phyloP scores from a whole-genome alignment of 2,797 vertebrate genomes.

The Rousettus madagascariensis region DNA sequence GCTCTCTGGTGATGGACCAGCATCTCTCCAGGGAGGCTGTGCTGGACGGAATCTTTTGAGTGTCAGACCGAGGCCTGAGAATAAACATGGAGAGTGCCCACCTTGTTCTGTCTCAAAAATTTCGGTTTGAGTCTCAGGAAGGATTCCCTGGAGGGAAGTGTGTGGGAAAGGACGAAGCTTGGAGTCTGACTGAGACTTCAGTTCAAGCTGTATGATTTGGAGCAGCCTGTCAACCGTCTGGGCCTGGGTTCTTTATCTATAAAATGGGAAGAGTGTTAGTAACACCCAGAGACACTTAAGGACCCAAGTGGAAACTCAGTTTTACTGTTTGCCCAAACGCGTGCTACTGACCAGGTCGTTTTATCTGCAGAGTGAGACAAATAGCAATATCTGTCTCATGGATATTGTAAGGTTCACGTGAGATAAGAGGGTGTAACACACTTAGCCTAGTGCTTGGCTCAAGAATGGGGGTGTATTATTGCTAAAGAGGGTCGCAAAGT shows the following conservation, averaged over 20 bases:
- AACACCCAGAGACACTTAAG: not conserved
- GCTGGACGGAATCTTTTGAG: not conserved
- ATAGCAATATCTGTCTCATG: not conserved
- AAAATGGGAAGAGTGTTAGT: not conserved
- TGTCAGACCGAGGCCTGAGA: not conserved
- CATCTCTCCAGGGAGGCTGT: not conserved
- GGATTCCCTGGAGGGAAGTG: not conserved
- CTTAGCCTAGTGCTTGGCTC: not conserved
- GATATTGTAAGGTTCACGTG: not conserved
- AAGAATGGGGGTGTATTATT: not conserved
- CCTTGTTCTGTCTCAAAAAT: not conserved
- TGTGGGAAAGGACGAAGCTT: not conserved
- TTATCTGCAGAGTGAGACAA: not conserved
- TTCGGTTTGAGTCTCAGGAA: not conserved
- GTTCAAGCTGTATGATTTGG: not conserved
- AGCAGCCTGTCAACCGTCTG: not conserved
- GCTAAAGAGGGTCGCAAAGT: not conserved
- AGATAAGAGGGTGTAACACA: not conserved
- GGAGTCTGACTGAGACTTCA: not conserved
- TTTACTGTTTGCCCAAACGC: not conserved
- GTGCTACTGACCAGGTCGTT: not conserved
- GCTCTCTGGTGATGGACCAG: not conserved
- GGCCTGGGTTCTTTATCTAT: not conserved
- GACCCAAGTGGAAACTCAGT: not conserved
- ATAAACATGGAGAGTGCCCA: not conserved